These are phyloP conservation scores for Hydriomena furcata DNA, from an alignment of 2,888 invertebrate genomes.

Conservation along the genomic window DNA sequence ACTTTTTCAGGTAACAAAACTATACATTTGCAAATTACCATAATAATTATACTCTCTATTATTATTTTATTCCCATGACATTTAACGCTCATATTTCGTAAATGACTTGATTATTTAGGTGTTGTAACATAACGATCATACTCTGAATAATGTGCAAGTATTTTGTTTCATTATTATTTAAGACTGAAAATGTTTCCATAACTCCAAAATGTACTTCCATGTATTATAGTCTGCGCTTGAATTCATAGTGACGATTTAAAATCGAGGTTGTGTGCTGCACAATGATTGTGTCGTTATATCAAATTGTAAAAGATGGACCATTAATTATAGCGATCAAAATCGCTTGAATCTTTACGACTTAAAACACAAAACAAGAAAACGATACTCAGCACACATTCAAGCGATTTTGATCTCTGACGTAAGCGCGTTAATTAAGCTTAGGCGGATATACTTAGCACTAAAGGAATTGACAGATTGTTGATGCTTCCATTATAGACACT, in stretches of 20 bases:
- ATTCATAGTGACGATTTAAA: constrained; percentile 38
- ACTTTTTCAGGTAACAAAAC: constrained; percentile 29
- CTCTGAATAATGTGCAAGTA: background rate
- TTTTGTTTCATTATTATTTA: constrained; percentile 37
- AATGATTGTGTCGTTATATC: constrained; percentile 70
- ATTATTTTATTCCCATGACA: constrained; percentile 17
- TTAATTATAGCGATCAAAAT: constrained; percentile 56
- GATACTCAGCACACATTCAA: constrained; percentile 40
- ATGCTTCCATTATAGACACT: constrained; percentile 73
- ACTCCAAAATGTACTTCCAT: constrained; percentile 38
- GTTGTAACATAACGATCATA: constrained; percentile 13
- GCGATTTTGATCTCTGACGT: constrained; percentile 56
- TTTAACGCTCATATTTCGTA: constrained; percentile 16
- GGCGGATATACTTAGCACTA: constrained; percentile 70
- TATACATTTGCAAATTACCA: constrained; percentile 20
- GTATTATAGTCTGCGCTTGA: constrained; percentile 29
- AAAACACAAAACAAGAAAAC: constrained; percentile 23
- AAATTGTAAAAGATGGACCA: constrained; percentile 81
- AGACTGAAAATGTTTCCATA: constrained; percentile 51
- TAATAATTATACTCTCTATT: constrained; percentile 22
- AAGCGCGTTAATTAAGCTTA: constrained; percentile 68
- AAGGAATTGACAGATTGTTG: constrained; percentile 77
- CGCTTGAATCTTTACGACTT: constrained; percentile 42
- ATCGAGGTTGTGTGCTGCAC: constrained; percentile 69
- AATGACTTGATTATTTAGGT: background rate